These are phyloP conservation scores for Papilio polyxenes DNA, from an alignment of 1,140 invertebrate species.

Conservation along the genomic window DNA sequence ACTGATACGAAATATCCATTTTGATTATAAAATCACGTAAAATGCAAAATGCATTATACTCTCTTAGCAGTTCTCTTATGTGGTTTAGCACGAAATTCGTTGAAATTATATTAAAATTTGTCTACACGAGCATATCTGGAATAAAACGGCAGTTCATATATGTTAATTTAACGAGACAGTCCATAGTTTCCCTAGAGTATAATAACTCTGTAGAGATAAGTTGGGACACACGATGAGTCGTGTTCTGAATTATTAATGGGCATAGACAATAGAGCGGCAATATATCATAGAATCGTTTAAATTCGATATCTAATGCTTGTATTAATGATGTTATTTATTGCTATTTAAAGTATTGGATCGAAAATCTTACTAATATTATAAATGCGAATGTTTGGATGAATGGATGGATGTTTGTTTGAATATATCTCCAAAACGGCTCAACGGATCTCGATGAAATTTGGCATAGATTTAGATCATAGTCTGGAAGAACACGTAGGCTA, in stretches of 20 bases:
- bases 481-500: no score
- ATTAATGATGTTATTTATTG: neutral
- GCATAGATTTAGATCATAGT: no score
- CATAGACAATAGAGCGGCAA: neutral
- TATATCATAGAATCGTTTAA: neutral
- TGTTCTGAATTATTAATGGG: neutral
- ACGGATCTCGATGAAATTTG: no score
- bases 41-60: neutral
- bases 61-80: neutral
- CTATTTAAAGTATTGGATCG: neutral
- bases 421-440: no score
- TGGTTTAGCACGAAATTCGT: neutral
- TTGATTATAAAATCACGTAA: neutral
- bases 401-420: no score
- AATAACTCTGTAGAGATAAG: constrained; percentile 3
- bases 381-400: no score
- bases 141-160: constrained; percentile 12
- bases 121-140: neutral
- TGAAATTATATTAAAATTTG: neutral
- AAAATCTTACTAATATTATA: no score
- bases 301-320: neutral
- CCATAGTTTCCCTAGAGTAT: neutral
- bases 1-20: neutral
- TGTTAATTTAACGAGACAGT: constrained; percentile 4
- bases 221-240: neutral